phyloP scores from a whole-genome alignment of 2,113 vertebrate genomes.

The Phalacrocorax carbo region DNA sequence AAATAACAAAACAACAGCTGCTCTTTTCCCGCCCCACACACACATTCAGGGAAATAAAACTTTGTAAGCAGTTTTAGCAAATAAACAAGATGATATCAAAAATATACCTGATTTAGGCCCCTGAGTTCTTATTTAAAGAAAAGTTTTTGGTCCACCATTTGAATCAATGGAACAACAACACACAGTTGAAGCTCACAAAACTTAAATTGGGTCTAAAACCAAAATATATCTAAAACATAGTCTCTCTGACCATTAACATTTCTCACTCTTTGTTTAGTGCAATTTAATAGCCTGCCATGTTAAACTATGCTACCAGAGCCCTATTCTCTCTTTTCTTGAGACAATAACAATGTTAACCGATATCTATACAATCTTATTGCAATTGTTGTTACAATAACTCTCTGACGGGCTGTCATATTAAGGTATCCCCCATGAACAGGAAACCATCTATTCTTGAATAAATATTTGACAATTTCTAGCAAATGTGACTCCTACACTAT shows the following conservation, averaged over 20 bases:
- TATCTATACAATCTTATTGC: not conserved
- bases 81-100: not conserved
- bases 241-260: not conserved
- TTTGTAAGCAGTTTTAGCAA: not conserved
- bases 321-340: not conserved
- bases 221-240: not conserved
- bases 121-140: not conserved
- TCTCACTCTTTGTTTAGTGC: not conserved
- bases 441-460: not conserved
- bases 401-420: not conserved
- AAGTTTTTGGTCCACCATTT: not conserved
- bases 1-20: not conserved
- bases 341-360: not conserved
- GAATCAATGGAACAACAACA: not conserved
- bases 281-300: not conserved
- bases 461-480: conserved; percentile 39
- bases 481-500: not conserved
- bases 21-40: too few species aligned
- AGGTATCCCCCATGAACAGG: not conserved
- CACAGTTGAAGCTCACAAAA: not conserved
- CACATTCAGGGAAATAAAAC: not conserved
- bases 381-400: not conserved
- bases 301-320: not conserved
- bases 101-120: not conserved
- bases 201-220: not conserved